Evolutionary conservation across 1,140 invertebrate species (phyloP), one percentile per base, ranked within the genome.

Genomic region (Oryzaephilus surinamensis): DNA sequence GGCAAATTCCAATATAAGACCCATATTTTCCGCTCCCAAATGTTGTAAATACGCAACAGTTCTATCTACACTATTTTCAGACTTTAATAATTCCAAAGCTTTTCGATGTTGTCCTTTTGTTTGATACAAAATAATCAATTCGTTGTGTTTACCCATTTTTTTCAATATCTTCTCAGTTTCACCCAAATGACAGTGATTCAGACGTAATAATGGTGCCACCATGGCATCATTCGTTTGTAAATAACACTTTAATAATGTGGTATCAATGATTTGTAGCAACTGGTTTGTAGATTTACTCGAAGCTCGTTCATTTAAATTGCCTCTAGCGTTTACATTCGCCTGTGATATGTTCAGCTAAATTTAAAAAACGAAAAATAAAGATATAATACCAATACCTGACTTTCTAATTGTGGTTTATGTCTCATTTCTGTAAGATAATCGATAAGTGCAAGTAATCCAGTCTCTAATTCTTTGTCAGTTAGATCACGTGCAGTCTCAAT

Each of bases 51-150:
- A 99, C 33, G 79, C 74, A 50, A 97, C 84, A 0, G 88, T 95
- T 49, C 77, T 70, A 38, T 90, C 79, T 47, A 79, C 75, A 0
- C 89, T 90, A 50, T 76, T 75, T 0, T 95, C 66, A 41, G 76
- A 77, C 50, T 84, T 76, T 6, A 98, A 63, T 29, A 97, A 62
- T 55, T 93, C 86, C 3, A 99, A 69, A 10, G 94, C 95, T 65
- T 91, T 87, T 38, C 79, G 78, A 61, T 98, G 93, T 45, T 90
- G 76, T 3, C 81, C 85, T 69, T 95, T 95, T 1, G 81, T 91
- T 61, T 95, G 81, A 63, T 98, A 98, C 6, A 99, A 67, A 54
- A 97, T 96, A 41, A 97, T 90, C 0, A 99, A 71, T 64, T 99
- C 95, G 43, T 79, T 84, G 50, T 84, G 83, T 64, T 96, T 97